Evolutionary conservation across 1,140 invertebrate species (phyloP), one percentile per base, ranked within the genome.

Genomic region (Geopemphigus sp.): DNA sequence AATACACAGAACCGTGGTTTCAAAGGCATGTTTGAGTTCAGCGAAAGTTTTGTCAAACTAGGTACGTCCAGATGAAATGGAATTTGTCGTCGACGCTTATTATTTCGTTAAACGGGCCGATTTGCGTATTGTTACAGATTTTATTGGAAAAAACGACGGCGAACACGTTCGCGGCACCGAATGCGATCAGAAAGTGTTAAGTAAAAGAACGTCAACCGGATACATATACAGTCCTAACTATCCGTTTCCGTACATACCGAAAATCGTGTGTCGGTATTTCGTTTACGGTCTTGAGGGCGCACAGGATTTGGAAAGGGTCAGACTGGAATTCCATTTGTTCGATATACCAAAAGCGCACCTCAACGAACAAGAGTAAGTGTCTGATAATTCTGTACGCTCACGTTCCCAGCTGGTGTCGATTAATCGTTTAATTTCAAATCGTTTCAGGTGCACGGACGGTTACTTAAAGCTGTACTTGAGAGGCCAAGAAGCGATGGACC

Each of bases 111-210:
- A n/a, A 64, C 10, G 17, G 10, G 39, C n/a, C 39, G n/a, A 66
- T 66, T 22, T 66, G 45, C 70, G 39, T 81, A 15, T 56, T 66
- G 59, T 15, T 89, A 53, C 86, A 95, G 95, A 95, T 91, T 97
- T 97, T 89, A 97, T 97, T 89, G 92, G 90, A 85, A 92, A 93
- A 88, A 91, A 93, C 86, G 92, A 93, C 84, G 94, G 94, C 82
- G 93, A 95, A 87, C 95, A 97, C 87, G 96, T 97, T 85, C 89
- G 93, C 84, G 95, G 95, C 83, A 95, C 94, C 83, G 96, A 98
- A 88, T 98, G 97, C 89, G 97, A 98, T 88, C 95, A 97, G 86
- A 94, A 96, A 87, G 96, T 98, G 84, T 90, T 98, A 83, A 96
- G 94, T 87, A 92, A 93, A 87, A 95, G 95, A 87, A 93, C 95